Conservation (phyloP, 1,140 invertebrate species). For the Zaprionus vittiger region DNA sequence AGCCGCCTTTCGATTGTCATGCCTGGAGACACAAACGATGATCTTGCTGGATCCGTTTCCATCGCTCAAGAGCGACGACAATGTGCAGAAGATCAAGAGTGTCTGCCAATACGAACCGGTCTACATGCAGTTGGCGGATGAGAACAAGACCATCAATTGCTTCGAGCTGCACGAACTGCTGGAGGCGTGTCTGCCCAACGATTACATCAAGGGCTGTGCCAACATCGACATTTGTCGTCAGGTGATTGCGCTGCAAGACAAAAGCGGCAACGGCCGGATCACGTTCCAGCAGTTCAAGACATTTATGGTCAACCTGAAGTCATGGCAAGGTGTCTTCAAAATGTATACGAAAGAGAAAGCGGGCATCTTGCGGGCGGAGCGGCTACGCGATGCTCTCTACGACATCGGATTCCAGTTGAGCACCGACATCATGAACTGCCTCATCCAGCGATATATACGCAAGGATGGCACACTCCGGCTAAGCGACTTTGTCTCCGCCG, state of each 20-base stretch:
- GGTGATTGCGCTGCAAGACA: constrained; percentile 94
- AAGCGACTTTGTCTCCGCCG: constrained; percentile 95
- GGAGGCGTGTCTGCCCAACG: constrained; percentile 96
- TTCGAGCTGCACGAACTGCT: constrained; percentile 96
- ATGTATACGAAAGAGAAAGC: constrained; percentile 96
- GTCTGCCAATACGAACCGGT: constrained; percentile 93
- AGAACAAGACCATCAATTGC: constrained; percentile 93
- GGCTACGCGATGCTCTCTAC: constrained; percentile 91
- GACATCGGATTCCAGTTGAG: constrained; percentile 95
- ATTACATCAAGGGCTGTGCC: constrained; percentile 97
- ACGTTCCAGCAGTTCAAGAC: constrained; percentile 95
- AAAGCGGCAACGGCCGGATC: constrained; percentile 91
- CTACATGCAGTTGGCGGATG: constrained; percentile 95
- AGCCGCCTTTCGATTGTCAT: constrained; percentile 63
- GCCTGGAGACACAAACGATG: constrained; percentile 90
- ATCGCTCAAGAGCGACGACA: constrained; percentile 86
- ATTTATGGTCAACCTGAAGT: constrained; percentile 95
- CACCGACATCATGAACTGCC: constrained; percentile 91
- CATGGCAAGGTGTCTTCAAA: constrained; percentile 96
- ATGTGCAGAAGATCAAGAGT: constrained; percentile 71
- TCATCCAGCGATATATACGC: constrained; percentile 95
- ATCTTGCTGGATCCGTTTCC: constrained; percentile 92
- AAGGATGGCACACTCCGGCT: constrained; percentile 97
- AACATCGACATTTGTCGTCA: constrained; percentile 96
- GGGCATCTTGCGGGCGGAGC: constrained; percentile 94